These are phyloP conservation scores for Prionace glauca DNA, from an alignment of 2,797 vertebrate species.

Conservation along the genomic window DNA sequence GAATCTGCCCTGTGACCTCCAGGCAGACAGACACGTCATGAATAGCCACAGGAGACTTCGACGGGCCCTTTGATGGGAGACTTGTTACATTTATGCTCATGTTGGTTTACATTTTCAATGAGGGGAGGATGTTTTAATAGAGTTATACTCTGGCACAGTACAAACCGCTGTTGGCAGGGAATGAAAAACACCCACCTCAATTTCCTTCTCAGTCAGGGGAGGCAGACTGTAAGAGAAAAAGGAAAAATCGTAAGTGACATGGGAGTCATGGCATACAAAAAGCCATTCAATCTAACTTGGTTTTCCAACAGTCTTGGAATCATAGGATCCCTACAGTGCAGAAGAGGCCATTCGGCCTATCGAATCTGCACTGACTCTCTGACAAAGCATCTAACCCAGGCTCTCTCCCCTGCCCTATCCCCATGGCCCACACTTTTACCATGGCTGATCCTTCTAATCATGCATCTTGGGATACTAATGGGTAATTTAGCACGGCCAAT, in stretches of 20 bases:
- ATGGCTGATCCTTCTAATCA: too few relatives aligned
- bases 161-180: background rate
- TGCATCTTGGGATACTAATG: too few relatives aligned
- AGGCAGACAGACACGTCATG: conserved; percentile 49
- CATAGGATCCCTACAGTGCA: too few relatives aligned
- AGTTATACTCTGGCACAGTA: background rate
- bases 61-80: conserved; percentile 1
- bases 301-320: background rate
- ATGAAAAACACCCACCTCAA: conserved; percentile 73
- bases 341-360: too few relatives aligned
- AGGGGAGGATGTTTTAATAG: background rate
- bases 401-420: too few relatives aligned
- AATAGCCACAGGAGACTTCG: conserved; percentile 52
- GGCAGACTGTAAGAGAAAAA: conserved; percentile 68
- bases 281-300: background rate
- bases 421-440: too few relatives aligned
- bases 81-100: conserved; percentile 47
- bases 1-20: conserved; percentile 12
- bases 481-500: too few relatives aligned
- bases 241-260: background rate
- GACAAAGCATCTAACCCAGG: too few relatives aligned
- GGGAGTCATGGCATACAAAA: background rate
- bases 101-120: conserved; percentile 55
- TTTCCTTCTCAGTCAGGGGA: conserved; percentile 90
- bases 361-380: too few relatives aligned